Evolutionary conservation across 1,140 invertebrate genomes (phyloP), one percentile per base, ranked within the genome.

Genomic region (Schlechtendalia chinensis): DNA sequence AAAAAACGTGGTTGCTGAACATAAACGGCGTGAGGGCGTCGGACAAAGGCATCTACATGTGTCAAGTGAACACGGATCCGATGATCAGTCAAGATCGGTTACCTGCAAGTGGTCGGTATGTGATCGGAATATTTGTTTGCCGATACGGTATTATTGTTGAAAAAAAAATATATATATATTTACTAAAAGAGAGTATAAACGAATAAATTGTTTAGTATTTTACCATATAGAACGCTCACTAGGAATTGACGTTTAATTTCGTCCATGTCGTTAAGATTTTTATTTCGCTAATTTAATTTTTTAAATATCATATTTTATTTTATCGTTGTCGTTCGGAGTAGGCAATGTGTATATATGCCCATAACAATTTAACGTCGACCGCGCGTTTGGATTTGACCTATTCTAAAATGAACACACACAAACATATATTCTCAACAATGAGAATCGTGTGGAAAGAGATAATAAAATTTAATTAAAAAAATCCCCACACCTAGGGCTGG

Each of bases 71-170:
- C 86, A 96, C 96, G 19, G 94, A 95, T 85, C 96, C 96, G 0
- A 96, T 97, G 93, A 96, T 96, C 82, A 95, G 92, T 84, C 94
- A 96, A n/a, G 90, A 93, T 96, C 14, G 96, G 95, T 79, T 96
- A 94, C 85, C 89, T 98, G 3, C 93, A 97, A 88, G 94, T 98
- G 82, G 93, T 96, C 71, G 95, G 96, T 97, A 86, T 91, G 93
- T 89, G 80, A 14, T 39, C 32, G 32, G 32, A 39, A 39, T 39
- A 8, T 39, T 39, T 39, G 8, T 3, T 39, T 39, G 3, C 32
- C 3, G 32, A 39, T 39, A n/a, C n/a, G n/a, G n/a, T n/a, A n/a
- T n/a, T n/a, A n/a, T n/a, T n/a, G n/a, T n/a, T n/a, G n/a, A n/a
- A n/a, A n/a, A n/a, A n/a, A n/a, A n/a, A n/a, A n/a, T n/a, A n/a